phyloP scores from a whole-genome alignment of 2,797 vertebrate genomes.

The Mastacembelus armatus region DNA sequence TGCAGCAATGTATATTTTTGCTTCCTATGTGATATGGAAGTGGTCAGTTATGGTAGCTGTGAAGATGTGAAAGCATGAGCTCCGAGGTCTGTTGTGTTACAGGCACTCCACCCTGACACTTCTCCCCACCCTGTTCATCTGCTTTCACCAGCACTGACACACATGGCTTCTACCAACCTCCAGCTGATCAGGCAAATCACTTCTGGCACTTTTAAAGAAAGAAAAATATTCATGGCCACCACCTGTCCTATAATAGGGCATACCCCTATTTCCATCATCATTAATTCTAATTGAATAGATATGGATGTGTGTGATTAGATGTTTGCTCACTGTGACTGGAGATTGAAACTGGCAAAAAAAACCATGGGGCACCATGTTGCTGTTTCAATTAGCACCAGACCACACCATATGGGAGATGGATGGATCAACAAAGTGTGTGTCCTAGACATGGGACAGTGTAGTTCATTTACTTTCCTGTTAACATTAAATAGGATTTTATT shows the following conservation, averaged over 20 bases:
- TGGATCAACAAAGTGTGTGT: neutral
- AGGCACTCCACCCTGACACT: constrained; percentile 64
- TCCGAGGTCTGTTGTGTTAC: constrained; percentile 47
- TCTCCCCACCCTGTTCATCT: constrained; percentile 54
- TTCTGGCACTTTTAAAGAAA: constrained; percentile 15
- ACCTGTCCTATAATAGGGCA: constrained; percentile 1
- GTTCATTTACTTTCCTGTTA: neutral
- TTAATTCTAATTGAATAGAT: constrained; percentile 22
- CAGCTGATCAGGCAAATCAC: constrained; percentile 40
- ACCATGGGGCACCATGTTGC: no score
- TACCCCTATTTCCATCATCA: constrained; percentile 15
- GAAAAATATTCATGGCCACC: neutral
- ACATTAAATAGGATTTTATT: neutral
- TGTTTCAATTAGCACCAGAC: no score
- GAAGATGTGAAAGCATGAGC: constrained; percentile 49
- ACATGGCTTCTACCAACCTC: neutral
- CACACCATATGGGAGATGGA: neutral
- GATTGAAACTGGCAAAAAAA: no score
- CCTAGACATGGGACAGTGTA: neutral
- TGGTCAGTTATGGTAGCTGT: constrained; percentile 39
- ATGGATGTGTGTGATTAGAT: neutral
- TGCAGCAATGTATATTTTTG: constrained; percentile 8
- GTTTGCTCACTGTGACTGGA: no score
- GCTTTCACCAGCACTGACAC: constrained; percentile 6
- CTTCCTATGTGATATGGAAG: constrained; percentile 31